Evolutionary conservation across 2,888 invertebrate species (phyloP), one percentile per base, ranked within the genome.

Genomic region (Amiota communis): DNA sequence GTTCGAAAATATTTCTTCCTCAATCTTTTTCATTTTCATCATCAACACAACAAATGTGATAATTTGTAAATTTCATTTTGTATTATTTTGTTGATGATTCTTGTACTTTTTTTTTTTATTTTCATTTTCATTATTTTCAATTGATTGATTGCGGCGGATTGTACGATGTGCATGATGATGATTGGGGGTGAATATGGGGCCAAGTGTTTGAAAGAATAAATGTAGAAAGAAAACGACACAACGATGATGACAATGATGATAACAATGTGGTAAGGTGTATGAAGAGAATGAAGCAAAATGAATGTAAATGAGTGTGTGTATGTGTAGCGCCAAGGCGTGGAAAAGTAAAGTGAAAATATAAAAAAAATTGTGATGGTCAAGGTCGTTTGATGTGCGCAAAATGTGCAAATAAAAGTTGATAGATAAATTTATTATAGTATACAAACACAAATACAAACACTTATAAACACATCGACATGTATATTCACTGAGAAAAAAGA

Each of bases 351-450:
- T 82, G 80, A 83, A 87, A 86, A 83, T 78, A 36, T 36, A 36
- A 36, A 6, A 36, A 36, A 83, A 85, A 86, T 86, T 86, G 86
- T 85, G 86, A 87, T 86, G 86, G 86, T 87, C 86, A 86, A 86
- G 86, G 86, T 86, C 87, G 87, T 83, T 85, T 80, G 20, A 83
- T 82, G 80, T 81, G 79, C 85, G 86, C 80, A 83, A 78, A 68
- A 68, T 68, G 67, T 53, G 67, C 73, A 75, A 68, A 53, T 48
- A 11, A 70, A 46, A 51, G 0, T 36, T 8, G 23, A 68, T 6
- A 65, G 49, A 67, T 64, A 46, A 12, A 70, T 15, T 48, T 48
- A 48, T 65, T 65, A 48, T 69, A n/a, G n/a, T n/a, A 72, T 47
- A 64, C 6, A 53, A 20, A 65, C 17, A 70, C 8, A 46, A 68